Evolutionary conservation across 2,797 vertebrate genomes (phyloP), one percentile per base, ranked within the genome.

Genomic region (Cossypha caffra): DNA sequence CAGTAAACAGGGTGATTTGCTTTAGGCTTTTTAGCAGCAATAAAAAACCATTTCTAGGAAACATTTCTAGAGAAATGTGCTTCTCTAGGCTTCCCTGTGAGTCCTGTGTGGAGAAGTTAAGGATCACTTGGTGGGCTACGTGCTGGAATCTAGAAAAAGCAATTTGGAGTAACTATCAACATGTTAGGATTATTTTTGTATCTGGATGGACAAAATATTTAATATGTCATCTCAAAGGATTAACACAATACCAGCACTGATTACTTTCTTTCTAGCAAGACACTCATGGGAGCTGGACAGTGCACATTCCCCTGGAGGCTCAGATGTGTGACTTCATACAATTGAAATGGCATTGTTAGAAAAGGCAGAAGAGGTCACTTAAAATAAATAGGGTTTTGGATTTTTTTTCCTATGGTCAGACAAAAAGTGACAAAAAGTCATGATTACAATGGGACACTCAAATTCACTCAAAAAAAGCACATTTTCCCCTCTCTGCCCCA

Each of bases 401-500:
- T 9, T 23, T 21, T 31, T 50, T 7, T 3, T 1, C 6, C 24
- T 40, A 1, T 18, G 11, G 4, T 43, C 33, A 58, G 12, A 42
- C 15, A 59, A 74, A 71, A 75, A 24, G 3, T 16, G 17, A 37
- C 35, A 50, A 90, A 45, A 90, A 51, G 4, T 51, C 14, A 20
- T 42, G 19, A 31, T 67, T 54, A 37, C 4, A 68, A 18, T 11
- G 5, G 5, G 5, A 42, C 35, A 35, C 71, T 42, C 28, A 58
- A 67, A 92, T 50, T 63, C 8, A 51, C 17, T 63, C 13, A 23
- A 11, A 85, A 84, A 9, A 85, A 51, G 74, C 12, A 18, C 17
- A 11, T 33, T 26, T 1, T 1, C 8, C 3, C 1, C 47, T 5
- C 12, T 19, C 5, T 52, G 5, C 16, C 28, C 10, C 47, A 38